These are phyloP conservation scores for Takifugu flavidus DNA, from an alignment of 2,113 vertebrate genomes.

Conservation along the genomic window DNA sequence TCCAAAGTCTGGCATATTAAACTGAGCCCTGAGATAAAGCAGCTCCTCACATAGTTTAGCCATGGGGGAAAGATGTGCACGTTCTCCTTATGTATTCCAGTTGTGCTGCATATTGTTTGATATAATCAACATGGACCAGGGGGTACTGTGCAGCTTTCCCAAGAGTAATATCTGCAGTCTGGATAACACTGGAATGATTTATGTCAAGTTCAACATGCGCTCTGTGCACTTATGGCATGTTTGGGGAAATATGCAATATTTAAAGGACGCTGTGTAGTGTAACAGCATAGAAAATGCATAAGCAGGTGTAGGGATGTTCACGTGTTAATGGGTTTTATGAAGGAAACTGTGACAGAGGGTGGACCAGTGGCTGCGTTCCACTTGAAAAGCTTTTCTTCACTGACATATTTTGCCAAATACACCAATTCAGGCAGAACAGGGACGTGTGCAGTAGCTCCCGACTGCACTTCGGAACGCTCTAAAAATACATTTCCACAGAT, in stretches of 20 bases:
- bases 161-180: conserved; percentile 50
- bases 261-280: conserved; percentile 8
- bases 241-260: conserved; percentile 23
- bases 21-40: conserved; percentile 67
- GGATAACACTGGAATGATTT: conserved; percentile 60
- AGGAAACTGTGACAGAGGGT: conserved; percentile 21
- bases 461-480: conserved; percentile 19
- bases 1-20: conserved; percentile 60
- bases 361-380: conserved; percentile 24
- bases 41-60: conserved; percentile 44
- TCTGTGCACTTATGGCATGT: conserved; percentile 47
- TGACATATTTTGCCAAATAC: conserved; percentile 31
- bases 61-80: conserved; percentile 27
- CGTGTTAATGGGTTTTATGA: conserved; percentile 13
- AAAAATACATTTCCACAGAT: conserved; percentile 37
- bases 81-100: conserved; percentile 62
- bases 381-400: conserved; percentile 40
- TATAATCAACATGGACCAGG: conserved; percentile 59
- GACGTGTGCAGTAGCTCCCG: conserved; percentile 25
- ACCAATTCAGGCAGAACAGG: conserved; percentile 8
- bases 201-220: conserved; percentile 60
- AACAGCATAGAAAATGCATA: conserved; percentile 4
- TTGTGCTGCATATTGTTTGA: conserved; percentile 66
- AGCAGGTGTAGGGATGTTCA: not conserved
- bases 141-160: conserved; percentile 53